Evolutionary conservation across 2,797 vertebrate genomes (phyloP), one percentile per base, ranked within the genome.

Genomic region (Sebastes jordani): DNA sequence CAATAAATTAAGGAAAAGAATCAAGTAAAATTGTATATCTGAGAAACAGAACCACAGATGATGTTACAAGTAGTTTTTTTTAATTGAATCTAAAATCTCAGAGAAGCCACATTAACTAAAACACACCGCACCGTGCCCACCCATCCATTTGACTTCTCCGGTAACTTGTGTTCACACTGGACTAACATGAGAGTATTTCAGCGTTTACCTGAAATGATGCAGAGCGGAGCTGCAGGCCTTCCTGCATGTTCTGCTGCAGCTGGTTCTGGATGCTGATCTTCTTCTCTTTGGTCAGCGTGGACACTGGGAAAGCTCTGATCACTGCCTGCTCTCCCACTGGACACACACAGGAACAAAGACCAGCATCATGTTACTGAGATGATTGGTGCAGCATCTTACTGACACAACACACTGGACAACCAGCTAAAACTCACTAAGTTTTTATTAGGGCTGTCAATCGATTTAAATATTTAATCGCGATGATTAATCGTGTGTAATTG

Each of bases 261-360:
- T 98, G 98, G 92, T 97, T 99, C 94, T 99, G 98, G 81, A 99
- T 95, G 75, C 96, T 97, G 87, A 99, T 99, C 95, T 98, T 99
- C 94, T 99, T 99, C 87, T 99, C 99, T 94, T 99, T 99, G 13
- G 97, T 99, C 80, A 99, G 89, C 0, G 98, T 97, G 25, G 98
- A 97, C 74, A 99, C 95, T 0, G 99, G 98, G 88, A 99, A 99
- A 82, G 97, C 98, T 69, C 99, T 95, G 82, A 98, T 96, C 86
- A 99, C 97, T 0, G 95, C 96, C 94, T 99, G 98, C 91, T 99
- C 99, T 62, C 98, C 99, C 76, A 98, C 99, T 99, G 82, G 59
- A 88, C 76, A 74, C 13, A 84, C 1, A 82, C 18, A 81, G 18
- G 9, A n/a, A 69, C 29, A 85, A 42, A 77, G 5, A 65, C 7